A percentile compares a stretch with the other conserved stretches of the same genome.
These are phyloP conservation scores for Phymatocera aterrima DNA, from an alignment of 2,888 invertebrate genomes.

Conservation along the genomic window DNA sequence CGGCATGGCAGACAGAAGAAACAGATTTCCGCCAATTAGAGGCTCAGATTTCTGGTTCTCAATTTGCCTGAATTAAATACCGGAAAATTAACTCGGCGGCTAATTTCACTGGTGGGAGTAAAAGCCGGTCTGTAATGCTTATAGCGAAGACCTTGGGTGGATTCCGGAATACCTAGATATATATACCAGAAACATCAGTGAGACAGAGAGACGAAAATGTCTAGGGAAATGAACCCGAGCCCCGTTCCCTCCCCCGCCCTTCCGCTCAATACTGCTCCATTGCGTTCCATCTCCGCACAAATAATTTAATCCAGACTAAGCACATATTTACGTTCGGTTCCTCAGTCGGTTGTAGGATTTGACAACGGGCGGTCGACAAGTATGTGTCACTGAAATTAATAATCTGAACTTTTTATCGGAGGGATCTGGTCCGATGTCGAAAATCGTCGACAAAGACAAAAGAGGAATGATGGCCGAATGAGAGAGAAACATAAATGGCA, in stretches of 20 bases:
- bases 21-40: constrained; percentile 41
- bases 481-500: not conserved
- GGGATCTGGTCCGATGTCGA: not conserved
- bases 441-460: not conserved
- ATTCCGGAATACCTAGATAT: not conserved
- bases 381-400: constrained; percentile 56
- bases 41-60: constrained; percentile 50
- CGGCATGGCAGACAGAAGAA: constrained; percentile 40
- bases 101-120: constrained; percentile 52
- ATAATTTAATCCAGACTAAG: constrained; percentile 64
- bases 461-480: not conserved
- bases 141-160: constrained; percentile 16
- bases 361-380: not conserved
- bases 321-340: constrained; percentile 58
- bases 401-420: constrained; percentile 53
- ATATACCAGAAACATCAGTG: constrained; percentile 20
- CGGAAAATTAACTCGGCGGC: constrained; percentile 58
- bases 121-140: constrained; percentile 51
- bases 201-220: constrained; percentile 50
- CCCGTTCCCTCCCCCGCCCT: constrained; percentile 2
- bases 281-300: constrained; percentile 64
- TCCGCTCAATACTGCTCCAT: constrained; percentile 42
- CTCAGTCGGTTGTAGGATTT: constrained; percentile 18
- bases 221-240: constrained; percentile 63
- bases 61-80: constrained; percentile 60